Percentiles rank a stretch among this genome's conserved stretches.
These are phyloP conservation scores for Formica aserva DNA, from an alignment of 2,888 invertebrate species.

Conservation along the genomic window DNA sequence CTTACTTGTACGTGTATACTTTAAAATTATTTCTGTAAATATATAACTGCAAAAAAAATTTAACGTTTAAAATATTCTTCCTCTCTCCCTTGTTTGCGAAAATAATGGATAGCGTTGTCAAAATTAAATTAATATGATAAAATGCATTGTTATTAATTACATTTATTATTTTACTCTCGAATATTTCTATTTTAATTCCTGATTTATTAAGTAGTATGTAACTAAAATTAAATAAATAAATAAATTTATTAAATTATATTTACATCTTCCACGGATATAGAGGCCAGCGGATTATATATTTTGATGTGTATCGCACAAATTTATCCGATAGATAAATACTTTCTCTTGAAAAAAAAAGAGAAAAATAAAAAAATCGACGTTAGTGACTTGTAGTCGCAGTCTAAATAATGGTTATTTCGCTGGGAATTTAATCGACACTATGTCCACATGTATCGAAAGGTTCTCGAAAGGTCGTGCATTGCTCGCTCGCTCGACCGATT, in stretches of 20 bases:
- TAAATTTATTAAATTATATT: background rate
- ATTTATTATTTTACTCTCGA: background rate
- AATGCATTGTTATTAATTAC: constrained; percentile 3
- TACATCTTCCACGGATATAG: background rate
- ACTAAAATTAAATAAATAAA: background rate
- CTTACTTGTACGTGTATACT: background rate
- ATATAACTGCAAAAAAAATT: background rate
- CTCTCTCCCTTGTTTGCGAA: background rate
- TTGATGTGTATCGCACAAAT: background rate
- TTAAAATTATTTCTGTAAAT: background rate
- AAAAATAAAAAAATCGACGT: background rate
- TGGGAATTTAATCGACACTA: background rate
- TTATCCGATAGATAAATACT: background rate
- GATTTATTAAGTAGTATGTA: background rate
- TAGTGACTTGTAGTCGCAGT: background rate
- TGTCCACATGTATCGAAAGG: constrained; percentile 20
- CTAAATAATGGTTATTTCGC: background rate
- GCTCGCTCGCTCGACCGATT: constrained; percentile 45
- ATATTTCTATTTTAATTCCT: background rate
- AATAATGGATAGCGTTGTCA: background rate
- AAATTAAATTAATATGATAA: background rate
- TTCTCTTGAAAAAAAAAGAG: background rate
- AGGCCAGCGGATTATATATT: background rate
- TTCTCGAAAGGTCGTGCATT: constrained; percentile 37
- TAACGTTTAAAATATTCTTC: background rate